phyloP scores from a whole-genome alignment of 2,888 invertebrate species.

The Drosophila stalkeri region DNA sequence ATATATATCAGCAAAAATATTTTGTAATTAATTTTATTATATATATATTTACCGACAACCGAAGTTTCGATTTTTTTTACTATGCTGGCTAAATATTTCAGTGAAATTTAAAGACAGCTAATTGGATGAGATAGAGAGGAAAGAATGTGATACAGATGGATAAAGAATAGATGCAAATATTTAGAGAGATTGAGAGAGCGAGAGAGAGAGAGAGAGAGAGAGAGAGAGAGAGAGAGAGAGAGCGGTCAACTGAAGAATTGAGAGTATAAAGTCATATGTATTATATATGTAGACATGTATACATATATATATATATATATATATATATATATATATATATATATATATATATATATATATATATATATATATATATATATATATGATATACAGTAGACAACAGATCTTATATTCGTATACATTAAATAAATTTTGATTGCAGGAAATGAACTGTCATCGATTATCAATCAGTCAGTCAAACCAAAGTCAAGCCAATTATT shows the following conservation, averaged over 20 bases:
- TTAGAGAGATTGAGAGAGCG: not conserved
- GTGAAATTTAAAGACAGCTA: not conserved
- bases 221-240: not conserved
- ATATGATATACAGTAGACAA: too few species aligned
- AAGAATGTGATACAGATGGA: too few species aligned
- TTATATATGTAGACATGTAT: too few species aligned
- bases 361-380: too few species aligned
- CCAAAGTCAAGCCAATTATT: constrained; percentile 2
- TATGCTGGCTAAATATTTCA: not conserved
- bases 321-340: too few species aligned
- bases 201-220: too few species aligned
- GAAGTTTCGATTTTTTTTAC: not conserved
- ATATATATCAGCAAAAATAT: constrained; percentile 42
- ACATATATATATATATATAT: too few species aligned
- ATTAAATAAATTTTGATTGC: not conserved
- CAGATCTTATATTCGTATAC: too few species aligned
- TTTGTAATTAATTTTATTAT: constrained; percentile 37
- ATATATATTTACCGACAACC: not conserved
- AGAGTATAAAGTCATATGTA: too few species aligned
- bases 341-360: too few species aligned
- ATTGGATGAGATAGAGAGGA: not conserved
- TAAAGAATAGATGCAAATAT: too few species aligned
- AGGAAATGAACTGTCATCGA: not conserved
- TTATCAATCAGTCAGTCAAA: not conserved
- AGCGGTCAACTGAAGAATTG: too few species aligned